phyloP scores from a whole-genome alignment of 2,797 vertebrate species.

The Danio aesculapii region DNA sequence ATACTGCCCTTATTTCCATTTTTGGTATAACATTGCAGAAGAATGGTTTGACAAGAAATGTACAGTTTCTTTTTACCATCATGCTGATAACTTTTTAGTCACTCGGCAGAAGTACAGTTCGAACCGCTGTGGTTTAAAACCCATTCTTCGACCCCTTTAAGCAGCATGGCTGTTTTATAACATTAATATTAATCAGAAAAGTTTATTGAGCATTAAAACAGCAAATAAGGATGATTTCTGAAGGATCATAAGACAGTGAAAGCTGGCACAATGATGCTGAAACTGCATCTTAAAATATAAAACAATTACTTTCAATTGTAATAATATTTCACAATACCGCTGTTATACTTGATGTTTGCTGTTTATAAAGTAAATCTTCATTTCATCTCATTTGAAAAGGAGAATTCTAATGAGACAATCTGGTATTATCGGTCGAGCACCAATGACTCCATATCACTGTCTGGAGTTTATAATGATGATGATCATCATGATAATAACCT shows the following conservation, averaged over 20 bases:
- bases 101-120: no score
- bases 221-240: neutral
- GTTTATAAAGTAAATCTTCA: conserved; percentile 20
- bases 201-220: neutral
- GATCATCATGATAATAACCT: conserved; percentile 31
- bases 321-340: neutral
- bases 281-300: neutral
- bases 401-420: neutral
- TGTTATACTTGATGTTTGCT: neutral
- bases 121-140: no score
- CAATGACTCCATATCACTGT: conserved; percentile 19
- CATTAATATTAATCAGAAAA: neutral
- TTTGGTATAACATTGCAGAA: no score
- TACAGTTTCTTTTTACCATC: no score
- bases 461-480: conserved; percentile 23
- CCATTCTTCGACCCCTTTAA: no score
- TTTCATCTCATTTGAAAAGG: neutral
- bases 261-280: neutral
- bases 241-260: neutral
- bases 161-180: neutral
- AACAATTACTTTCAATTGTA: neutral
- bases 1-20: no score
- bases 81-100: no score
- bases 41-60: no score
- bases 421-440: conserved; percentile 15